phyloP scores from a whole-genome alignment of 1,140 invertebrate species.

The Drosophila baimaii region DNA sequence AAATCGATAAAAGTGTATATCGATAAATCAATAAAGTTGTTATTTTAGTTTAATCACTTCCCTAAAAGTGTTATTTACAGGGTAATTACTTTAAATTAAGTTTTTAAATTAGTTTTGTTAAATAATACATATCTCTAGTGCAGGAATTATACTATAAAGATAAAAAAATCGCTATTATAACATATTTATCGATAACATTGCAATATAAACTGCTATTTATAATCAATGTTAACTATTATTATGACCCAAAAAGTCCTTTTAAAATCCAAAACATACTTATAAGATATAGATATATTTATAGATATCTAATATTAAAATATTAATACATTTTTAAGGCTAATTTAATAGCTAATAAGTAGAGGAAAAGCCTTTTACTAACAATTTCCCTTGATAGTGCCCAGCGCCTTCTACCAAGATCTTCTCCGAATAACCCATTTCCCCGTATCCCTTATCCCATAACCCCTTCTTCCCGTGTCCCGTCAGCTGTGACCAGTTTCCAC shows the following conservation, averaged over 20 bases:
- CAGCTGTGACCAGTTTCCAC: slow-evolving; percentile 63
- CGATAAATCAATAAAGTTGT: not conserved
- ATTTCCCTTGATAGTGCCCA: not conserved
- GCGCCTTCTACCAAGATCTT: not conserved
- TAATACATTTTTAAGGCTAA: no score
- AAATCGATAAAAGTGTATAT: not conserved
- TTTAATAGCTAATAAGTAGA: no score
- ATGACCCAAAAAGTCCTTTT: not conserved
- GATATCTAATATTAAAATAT: no score
- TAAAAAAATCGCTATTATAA: no score
- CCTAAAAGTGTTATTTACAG: not conserved
- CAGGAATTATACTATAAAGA: not conserved
- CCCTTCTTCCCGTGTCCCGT: slow-evolving; percentile 24
- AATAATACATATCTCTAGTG: not conserved
- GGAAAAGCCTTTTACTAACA: not conserved
- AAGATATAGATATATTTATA: no score
- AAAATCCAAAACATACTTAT: not conserved
- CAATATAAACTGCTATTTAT: not conserved
- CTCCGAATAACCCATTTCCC: not conserved
- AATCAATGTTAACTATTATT: not conserved
- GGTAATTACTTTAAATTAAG: not conserved
- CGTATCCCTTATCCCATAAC: not conserved
- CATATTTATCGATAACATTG: not conserved
- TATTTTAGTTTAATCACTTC: not conserved
- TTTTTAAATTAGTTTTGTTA: not conserved